phyloP scores from a whole-genome alignment of 2,888 invertebrate species.

The Calephelis perditalis region DNA sequence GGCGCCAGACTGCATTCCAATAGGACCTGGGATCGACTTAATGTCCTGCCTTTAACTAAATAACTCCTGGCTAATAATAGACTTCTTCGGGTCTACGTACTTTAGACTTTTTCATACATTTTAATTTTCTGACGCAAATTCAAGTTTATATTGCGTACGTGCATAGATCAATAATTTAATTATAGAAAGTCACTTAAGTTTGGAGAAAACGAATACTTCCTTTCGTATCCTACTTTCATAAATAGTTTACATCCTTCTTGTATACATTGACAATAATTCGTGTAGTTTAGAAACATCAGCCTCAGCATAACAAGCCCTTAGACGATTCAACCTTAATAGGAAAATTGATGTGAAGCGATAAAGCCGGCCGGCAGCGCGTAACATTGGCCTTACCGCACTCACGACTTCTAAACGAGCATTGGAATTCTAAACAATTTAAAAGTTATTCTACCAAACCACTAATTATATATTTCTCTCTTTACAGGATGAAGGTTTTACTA shows the following conservation, averaged over 20 bases:
- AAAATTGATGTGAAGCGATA: conserved; percentile 63
- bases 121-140: not conserved
- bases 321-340: conserved; percentile 65
- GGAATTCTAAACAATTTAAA: conserved; percentile 40
- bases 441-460: conserved; percentile 48
- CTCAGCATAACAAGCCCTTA: conserved; percentile 58
- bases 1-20: conserved; percentile 72
- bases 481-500: conserved; percentile 82
- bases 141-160: too few relatives aligned
- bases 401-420: conserved; percentile 62
- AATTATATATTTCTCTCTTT: conserved; percentile 52
- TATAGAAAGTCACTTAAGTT: not conserved
- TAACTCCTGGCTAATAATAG: conserved; percentile 53
- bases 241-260: conserved; percentile 68
- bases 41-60: conserved; percentile 53
- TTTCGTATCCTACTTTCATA: conserved; percentile 50
- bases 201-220: conserved; percentile 31
- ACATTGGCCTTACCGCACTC: conserved; percentile 73
- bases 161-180: not conserved
- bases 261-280: conserved; percentile 50
- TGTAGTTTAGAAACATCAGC: conserved; percentile 49
- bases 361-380: conserved; percentile 54
- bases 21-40: conserved; percentile 61
- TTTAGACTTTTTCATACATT: not conserved
- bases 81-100: conserved; percentile 43